Evolutionary conservation across 2,888 invertebrate genomes (phyloP).

Genomic region (Candidula unifasciata): DNA sequence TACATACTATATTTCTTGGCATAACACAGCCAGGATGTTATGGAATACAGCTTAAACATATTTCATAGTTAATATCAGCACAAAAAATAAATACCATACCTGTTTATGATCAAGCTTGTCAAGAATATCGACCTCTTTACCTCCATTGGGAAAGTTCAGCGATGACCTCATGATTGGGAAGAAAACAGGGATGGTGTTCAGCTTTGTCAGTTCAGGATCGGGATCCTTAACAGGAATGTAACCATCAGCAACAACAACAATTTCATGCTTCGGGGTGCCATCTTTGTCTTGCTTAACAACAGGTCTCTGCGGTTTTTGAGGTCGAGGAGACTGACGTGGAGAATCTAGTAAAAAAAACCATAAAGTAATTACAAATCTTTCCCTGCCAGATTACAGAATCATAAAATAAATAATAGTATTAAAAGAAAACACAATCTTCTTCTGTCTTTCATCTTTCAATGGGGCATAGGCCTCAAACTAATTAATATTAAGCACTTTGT

Average conservation of each 20-base stretch:
- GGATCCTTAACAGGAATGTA: slow-evolving; percentile 61
- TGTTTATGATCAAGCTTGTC: slow-evolving; percentile 84
- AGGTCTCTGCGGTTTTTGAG: slow-evolving; percentile 50
- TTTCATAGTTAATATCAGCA: too few species aligned
- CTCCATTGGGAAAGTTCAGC: slow-evolving; percentile 84
- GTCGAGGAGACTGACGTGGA: slow-evolving; percentile 67
- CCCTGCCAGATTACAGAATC: too few species aligned
- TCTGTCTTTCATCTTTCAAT: too few species aligned
- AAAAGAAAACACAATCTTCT: too few species aligned
- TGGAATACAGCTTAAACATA: too few species aligned
- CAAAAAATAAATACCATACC: not conserved
- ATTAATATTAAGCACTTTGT: too few species aligned
- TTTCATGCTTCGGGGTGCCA: slow-evolving; percentile 71
- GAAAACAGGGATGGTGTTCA: slow-evolving; percentile 88
- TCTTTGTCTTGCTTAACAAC: slow-evolving; percentile 50
- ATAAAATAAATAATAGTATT: too few species aligned
- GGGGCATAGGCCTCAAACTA: too few species aligned
- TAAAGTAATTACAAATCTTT: not conserved
- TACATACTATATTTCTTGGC: too few species aligned
- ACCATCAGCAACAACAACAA: slow-evolving; percentile 74
- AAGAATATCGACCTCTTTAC: slow-evolving; percentile 85
- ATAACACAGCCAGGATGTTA: too few species aligned
- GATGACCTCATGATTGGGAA: slow-evolving; percentile 94
- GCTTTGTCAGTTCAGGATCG: slow-evolving; percentile 73
- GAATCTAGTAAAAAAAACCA: slow-evolving; percentile 59